Evolutionary conservation across 1,140 invertebrate genomes (phyloP), one percentile per base, ranked within the genome.

Genomic region (Gryon sp.): DNA sequence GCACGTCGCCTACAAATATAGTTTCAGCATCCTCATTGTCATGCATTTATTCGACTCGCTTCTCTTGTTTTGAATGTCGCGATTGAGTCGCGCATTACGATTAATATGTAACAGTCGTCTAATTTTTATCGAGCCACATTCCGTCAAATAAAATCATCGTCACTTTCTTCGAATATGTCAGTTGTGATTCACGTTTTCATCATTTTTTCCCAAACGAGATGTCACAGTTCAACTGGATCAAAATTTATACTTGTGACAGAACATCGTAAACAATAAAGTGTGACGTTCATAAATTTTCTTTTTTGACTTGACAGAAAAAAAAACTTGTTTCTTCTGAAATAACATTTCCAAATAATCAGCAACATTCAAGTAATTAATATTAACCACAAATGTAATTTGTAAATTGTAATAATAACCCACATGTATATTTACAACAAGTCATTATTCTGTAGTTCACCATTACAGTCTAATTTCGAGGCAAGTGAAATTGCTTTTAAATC

Each of bases 61-160:
- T 12, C 45, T 60, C 66, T 70, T 52, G 66, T 70, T 70, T 48
- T 60, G 53, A 60, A 70, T 60, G 32, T 14, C 18, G 18, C 53
- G 45, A 69, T 69, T 69, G 53, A 50, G 43, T 50, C 34, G 15
- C 34, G 18, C 15, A 14, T 15, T n/a, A 22, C 19, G 30, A 66
- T 59, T 69, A 69, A 69, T 59, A 69, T 69, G 63, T 38, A 68
- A 52, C 43, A 69, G 63, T 38, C n/a, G 24, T 36, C 41, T 69
- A 69, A 69, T 69, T 69, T 69, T 69, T 59, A 59, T 69, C 53
- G 19, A 14, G 9, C 30, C 18, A 40, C n/a, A 68, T 55, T 18
- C 14, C 40, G 22, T 45, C 26, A n/a, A 32, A 45, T 9, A 34
- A 45, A 59, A 24, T 28, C 52, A 7, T 41, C n/a, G 38, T 9